Conservation (phyloP, 2,113 vertebrate genomes). For the Hippopotamus amphibius region DNA sequence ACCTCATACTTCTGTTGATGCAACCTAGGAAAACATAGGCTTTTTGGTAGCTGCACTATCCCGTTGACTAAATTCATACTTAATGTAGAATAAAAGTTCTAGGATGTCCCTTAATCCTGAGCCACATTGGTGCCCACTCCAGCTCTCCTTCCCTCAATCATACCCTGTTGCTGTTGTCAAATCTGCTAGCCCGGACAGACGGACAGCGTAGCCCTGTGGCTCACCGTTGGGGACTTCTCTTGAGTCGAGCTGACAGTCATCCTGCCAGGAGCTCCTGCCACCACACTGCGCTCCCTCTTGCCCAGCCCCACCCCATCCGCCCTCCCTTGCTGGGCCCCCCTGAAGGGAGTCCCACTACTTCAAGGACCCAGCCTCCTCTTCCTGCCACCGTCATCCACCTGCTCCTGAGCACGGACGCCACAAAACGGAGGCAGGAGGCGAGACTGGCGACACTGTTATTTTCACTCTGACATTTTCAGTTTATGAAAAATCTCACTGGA, state of each 20-base stretch:
- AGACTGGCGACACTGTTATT: not conserved
- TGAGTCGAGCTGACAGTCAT: not conserved
- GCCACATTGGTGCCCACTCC: not conserved
- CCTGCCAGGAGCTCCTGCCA: not conserved
- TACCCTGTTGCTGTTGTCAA: not conserved
- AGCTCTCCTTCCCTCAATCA: not conserved
- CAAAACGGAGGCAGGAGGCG: not conserved
- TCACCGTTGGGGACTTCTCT: not conserved
- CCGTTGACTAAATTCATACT: not conserved
- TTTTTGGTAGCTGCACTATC: not conserved
- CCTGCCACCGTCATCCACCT: not conserved
- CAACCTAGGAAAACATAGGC: not conserved
- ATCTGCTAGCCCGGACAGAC: not conserved
- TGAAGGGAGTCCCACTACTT: not conserved
- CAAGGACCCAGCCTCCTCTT: not conserved
- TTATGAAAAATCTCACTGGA: constrained; percentile 19
- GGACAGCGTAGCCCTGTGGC: not conserved
- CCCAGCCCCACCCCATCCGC: not conserved
- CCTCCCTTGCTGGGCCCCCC: not conserved
- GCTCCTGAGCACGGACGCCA: not conserved
- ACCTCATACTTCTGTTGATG: not conserved
- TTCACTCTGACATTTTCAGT: constrained; percentile 45
- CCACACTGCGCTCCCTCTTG: not conserved
- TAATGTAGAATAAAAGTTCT: not conserved
- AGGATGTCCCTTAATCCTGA: not conserved